Percentiles rank a stretch among this genome's conserved stretches.
Conservation (phyloP, 2,888 invertebrate genomes). For the Heteromyza rotundicornis region DNA sequence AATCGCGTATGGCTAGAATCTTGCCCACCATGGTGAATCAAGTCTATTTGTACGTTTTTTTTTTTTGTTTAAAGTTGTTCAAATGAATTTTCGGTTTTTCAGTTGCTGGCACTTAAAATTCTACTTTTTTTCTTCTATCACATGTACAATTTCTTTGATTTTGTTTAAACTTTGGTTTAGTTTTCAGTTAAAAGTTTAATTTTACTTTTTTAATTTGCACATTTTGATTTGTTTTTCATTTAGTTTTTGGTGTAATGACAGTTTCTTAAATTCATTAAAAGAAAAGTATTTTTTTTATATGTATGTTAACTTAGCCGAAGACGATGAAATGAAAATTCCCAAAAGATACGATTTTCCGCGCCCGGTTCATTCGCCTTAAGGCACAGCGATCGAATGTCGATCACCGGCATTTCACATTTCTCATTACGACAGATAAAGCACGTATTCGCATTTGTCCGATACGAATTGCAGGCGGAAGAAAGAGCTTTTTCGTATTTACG, state of each 20-base stretch:
- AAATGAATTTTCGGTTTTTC: constrained; percentile 10
- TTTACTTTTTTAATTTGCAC: constrained; percentile 13
- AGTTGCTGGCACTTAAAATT: background rate
- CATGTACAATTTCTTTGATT: too few species aligned
- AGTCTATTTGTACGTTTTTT: constrained; percentile 11
- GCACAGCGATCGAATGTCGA: constrained; percentile 22
- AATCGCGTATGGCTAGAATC: constrained; percentile 59
- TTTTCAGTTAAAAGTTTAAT: background rate
- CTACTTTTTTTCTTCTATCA: background rate
- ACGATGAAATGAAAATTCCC: background rate
- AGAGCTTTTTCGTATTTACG: too few species aligned
- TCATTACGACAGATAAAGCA: too few species aligned
- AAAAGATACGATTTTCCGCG: background rate
- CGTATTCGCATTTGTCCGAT: too few species aligned
- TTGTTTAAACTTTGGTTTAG: too few species aligned
- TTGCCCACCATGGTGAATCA: constrained; percentile 60
- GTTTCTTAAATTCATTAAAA: too few species aligned
- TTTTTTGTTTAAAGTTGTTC: constrained; percentile 14
- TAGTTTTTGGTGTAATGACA: too few species aligned
- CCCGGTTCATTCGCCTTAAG: constrained; percentile 11
- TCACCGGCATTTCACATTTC: constrained; percentile 15
- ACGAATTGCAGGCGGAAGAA: too few species aligned
- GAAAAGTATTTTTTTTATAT: background rate
- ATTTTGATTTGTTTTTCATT: constrained; percentile 8
- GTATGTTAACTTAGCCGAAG: background rate